phyloP scores from a whole-genome alignment of 2,888 invertebrate genomes.

The Galerucella nymphaeae region DNA sequence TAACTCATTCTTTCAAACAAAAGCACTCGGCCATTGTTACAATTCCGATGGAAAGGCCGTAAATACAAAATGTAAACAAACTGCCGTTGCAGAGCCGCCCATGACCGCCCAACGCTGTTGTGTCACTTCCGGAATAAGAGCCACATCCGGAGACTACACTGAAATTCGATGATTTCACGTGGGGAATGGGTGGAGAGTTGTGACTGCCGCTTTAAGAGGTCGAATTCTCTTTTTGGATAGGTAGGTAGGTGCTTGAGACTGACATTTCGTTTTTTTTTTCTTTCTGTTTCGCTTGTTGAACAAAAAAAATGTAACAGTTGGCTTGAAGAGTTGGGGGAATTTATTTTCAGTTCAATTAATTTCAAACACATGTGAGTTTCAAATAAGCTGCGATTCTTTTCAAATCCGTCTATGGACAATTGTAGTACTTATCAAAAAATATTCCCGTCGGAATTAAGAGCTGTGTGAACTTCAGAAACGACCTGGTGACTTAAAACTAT shows the following conservation, averaged over 20 bases:
- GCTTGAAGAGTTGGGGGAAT: too few relatives aligned
- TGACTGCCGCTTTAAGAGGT: slow-evolving; percentile 25
- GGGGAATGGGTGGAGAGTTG: slow-evolving; percentile 41
- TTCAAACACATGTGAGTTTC: too few relatives aligned
- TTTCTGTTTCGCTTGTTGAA: background rate
- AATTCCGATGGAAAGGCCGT: slow-evolving; percentile 30
- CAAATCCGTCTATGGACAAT: too few relatives aligned
- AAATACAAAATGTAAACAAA: slow-evolving; percentile 41
- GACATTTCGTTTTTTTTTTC: slow-evolving; percentile 24
- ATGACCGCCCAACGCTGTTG: slow-evolving; percentile 41
- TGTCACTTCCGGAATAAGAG: slow-evolving; percentile 40
- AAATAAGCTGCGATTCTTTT: too few relatives aligned
- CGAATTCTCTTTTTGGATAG: slow-evolving; percentile 13
- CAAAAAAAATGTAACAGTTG: background rate
- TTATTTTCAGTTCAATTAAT: background rate
- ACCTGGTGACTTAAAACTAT: too few relatives aligned
- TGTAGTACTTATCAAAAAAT: too few relatives aligned
- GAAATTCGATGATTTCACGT: slow-evolving; percentile 35
- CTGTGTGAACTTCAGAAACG: too few relatives aligned
- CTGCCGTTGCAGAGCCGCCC: slow-evolving; percentile 37
- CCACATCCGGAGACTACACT: slow-evolving; percentile 34
- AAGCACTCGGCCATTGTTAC: slow-evolving; percentile 35
- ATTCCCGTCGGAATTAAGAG: too few relatives aligned
- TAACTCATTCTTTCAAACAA: slow-evolving; percentile 37
- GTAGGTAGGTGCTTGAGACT: slow-evolving; percentile 13